Evolutionary conservation across 1,140 invertebrate species (phyloP), one percentile per base, ranked within the genome.

Genomic region (Calliopsis andreniformis): DNA sequence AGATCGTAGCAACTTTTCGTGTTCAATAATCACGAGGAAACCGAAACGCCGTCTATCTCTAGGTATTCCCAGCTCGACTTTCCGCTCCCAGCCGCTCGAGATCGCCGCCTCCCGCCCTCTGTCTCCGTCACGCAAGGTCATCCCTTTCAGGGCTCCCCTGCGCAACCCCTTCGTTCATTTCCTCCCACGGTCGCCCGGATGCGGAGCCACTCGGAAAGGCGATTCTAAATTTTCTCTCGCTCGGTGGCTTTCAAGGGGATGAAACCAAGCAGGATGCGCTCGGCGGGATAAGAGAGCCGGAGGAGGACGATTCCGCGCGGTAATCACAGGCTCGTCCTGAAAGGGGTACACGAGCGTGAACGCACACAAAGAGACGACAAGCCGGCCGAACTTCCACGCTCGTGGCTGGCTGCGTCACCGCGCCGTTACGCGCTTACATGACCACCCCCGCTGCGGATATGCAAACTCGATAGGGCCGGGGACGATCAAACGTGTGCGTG

Each of bases 171-270:
- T 28, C 61, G 55, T 82, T 81, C 61, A 80, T 82, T 82, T 81
- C 80, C 79, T 72, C 28, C 55, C 28, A 45, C 47, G 43, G 20
- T 45, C 20, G 51, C 32, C 47, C 68, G 69, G 69, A 72, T 59
- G 25, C 61, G 42, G 47, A 67, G n/a, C 69, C 42, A 55, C 76
- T 68, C 61, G 76, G 59, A 83, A 82, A 82, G 63, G 45, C 70
- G 66, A 61, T 35, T 61, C 66, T 76, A 79, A 83, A 83, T 83
- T 83, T 79, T 79, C 76, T 35, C 23, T 39, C 45, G 30, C 16
- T 64, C 30, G 43, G 35, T 67, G 42, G 6, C 16, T 20, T 62
- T 3, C 43, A 16, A 58, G 25, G 61, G 59, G n/a, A 56, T 14
- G 67, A 78, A 72, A 67, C 4, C 49, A 12, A 12, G 42, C 30